phyloP scores from a whole-genome alignment of 2,113 vertebrate species.

The Pseudopodoces humilis region DNA sequence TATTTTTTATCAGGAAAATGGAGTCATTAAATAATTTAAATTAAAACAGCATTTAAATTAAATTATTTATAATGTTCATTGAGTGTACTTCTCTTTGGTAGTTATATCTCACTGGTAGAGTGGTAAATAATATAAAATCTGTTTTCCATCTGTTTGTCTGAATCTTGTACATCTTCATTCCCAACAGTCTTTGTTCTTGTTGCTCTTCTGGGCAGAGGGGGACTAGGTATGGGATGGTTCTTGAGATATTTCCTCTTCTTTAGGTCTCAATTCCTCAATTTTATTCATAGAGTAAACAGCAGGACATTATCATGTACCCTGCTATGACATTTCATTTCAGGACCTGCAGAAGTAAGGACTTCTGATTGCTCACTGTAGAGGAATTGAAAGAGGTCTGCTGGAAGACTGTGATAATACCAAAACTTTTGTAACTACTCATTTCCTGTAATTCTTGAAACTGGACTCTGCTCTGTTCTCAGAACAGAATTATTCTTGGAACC shows the following conservation, averaged over 20 bases:
- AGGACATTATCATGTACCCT: background rate
- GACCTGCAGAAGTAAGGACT: background rate
- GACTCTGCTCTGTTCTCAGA: background rate
- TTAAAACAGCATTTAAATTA: background rate
- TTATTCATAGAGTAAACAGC: background rate
- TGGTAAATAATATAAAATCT: background rate
- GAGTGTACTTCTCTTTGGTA: background rate
- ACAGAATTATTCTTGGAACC: background rate
- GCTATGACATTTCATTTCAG: background rate
- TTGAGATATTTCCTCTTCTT: conserved; percentile 41
- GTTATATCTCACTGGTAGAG: background rate
- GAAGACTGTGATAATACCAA: background rate
- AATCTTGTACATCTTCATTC: background rate
- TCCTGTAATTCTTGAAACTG: conserved; percentile 21
- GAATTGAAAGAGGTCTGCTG: conserved; percentile 17
- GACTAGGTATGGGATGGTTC: background rate
- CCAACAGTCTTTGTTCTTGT: background rate
- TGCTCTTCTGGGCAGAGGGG: background rate
- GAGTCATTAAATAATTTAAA: background rate
- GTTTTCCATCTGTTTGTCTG: background rate
- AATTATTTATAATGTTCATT: background rate
- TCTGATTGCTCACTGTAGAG: background rate
- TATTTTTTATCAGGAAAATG: background rate
- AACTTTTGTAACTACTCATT: background rate
- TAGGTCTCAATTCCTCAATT: conserved; percentile 51